These are phyloP conservation scores for Cottoperca gobio DNA, from an alignment of 2,797 vertebrate genomes.

Conservation along the genomic window DNA sequence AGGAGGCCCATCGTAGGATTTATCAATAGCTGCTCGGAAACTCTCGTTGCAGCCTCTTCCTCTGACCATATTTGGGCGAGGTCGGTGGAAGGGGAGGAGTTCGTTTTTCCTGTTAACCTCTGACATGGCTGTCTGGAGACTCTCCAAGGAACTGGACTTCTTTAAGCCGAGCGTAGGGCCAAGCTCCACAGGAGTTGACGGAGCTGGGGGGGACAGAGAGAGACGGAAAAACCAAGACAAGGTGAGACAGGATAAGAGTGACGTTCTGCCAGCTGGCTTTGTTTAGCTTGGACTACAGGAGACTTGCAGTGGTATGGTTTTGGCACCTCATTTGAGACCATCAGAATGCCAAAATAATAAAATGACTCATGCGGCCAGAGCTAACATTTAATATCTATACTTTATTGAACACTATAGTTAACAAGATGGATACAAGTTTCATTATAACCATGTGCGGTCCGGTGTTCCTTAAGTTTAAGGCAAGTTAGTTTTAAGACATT, in stretches of 20 bases:
- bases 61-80: constrained; percentile 93
- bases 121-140: constrained; percentile 94
- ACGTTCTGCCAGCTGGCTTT: not conserved
- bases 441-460: too few species aligned
- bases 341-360: not conserved
- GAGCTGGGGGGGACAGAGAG: constrained; percentile 24
- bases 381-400: not conserved
- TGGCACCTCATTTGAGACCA: not conserved
- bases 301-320: not conserved
- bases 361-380: not conserved
- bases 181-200: constrained; percentile 82
- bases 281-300: not conserved
- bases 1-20: constrained; percentile 95
- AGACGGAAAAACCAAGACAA: not conserved
- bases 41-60: constrained; percentile 97
- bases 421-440: not conserved
- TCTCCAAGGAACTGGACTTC: constrained; percentile 97
- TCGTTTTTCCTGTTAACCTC: constrained; percentile 92
- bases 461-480: too few species aligned
- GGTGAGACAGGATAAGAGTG: not conserved
- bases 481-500: too few species aligned
- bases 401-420: not conserved
- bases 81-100: constrained; percentile 93
- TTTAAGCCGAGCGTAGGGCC: constrained; percentile 95
- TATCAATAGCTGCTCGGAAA: constrained; percentile 96